These are phyloP conservation scores for Aegithalos caudatus DNA, from an alignment of 2,113 vertebrate genomes.

Conservation along the genomic window DNA sequence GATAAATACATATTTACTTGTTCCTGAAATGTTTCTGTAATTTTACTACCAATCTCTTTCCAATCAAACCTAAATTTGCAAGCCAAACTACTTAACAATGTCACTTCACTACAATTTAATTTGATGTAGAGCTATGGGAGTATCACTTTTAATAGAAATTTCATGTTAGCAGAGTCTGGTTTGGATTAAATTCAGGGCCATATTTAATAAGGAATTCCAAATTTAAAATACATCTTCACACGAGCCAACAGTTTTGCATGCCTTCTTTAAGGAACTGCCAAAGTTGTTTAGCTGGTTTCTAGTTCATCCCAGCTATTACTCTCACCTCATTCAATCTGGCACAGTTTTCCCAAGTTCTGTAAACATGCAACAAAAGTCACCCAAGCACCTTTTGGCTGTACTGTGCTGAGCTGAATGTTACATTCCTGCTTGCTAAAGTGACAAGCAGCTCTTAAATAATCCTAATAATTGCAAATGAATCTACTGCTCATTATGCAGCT, in stretches of 20 bases:
- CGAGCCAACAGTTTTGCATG: neutral
- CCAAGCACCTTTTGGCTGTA: neutral
- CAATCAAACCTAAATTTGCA: neutral
- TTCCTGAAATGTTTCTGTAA: neutral
- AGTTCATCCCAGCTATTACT: neutral
- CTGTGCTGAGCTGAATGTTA: neutral
- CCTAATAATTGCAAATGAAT: neutral
- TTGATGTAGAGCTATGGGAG: neutral
- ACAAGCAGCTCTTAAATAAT: neutral
- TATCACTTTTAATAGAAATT: neutral
- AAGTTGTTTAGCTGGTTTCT: neutral
- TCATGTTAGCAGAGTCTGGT: neutral
- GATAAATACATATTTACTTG: neutral
- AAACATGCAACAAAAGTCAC: neutral
- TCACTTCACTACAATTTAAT: neutral
- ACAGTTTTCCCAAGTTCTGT: neutral
- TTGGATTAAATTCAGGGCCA: neutral
- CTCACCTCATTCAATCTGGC: neutral
- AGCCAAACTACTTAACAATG: neutral
- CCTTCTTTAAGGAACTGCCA: neutral
- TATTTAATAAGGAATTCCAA: slow-evolving; percentile 3
- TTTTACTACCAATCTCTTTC: neutral
- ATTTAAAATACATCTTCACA: neutral
- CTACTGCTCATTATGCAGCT: neutral
- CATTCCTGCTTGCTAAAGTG: neutral